Base-by-base conservation (phyloP, 2,113 vertebrate species). In the Thunnus maccoyii region DNA sequence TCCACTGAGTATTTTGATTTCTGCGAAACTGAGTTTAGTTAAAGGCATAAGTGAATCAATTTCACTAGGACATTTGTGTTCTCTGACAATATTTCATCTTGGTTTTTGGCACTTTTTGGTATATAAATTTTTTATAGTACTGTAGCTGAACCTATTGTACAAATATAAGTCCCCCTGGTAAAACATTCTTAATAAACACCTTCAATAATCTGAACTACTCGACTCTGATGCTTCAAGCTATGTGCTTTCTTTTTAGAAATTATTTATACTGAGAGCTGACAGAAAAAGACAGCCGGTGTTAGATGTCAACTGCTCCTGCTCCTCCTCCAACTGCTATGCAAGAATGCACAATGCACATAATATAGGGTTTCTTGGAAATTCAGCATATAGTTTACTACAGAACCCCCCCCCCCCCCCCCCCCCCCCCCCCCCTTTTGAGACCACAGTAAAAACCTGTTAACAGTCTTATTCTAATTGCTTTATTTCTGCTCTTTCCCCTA, bases 1-100 rank as follows among this genome's bases (percentile, higher is more conserved):
- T 83, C 73, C 82, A 78, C 58, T 10, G 71, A 82, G 62, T 30
- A 50, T n/a, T 13, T 58, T 6, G 65, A 64, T 78, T 79, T 73
- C 55, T 76, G 52, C 27, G 22, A 64, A 83, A 86, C 14, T 13
- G 20, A 78, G n/a, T 76, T 55, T 58, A 57, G 61, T 72, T 78
- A 71, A 5, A 55, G 18, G 41, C 36, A 32, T 11, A 5, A 65
- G 64, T 61, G 5, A 79, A 80, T 55, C 14, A 3, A 55, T 80
- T 65, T 74, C 47, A 62, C 60, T 30, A n/a, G 30, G 25, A 70
- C 22, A 50, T 62, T 46, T 2, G 11, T 72, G 46, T 60, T 76
- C 63, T 84, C 25, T 20, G 52, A 30, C 62, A 55, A 18, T 73
- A 74, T 72, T 72, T 77, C 61, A 71, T 55, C 2, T 30, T 51